Conservation (phyloP, 2,888 invertebrate genomes). For the Cephonodes hylas region DNA sequence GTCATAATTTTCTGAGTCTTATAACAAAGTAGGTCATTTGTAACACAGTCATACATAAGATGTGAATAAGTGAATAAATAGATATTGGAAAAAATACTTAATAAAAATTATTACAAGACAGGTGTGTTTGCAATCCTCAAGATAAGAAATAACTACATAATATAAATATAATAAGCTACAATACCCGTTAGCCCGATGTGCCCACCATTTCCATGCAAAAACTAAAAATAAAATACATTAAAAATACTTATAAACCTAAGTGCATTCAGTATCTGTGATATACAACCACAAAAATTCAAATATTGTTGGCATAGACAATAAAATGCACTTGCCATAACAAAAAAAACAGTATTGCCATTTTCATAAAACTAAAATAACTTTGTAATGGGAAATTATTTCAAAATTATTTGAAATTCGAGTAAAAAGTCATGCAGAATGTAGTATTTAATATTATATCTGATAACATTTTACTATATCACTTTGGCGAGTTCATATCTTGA, state of each 20-base stretch:
- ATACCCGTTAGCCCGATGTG: constrained; percentile 42
- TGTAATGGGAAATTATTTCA: not conserved
- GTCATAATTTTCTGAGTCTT: too few species aligned
- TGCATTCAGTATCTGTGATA: constrained; percentile 13
- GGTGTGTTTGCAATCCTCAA: not conserved
- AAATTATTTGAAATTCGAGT: too few species aligned
- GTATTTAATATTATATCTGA: too few species aligned
- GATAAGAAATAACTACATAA: constrained; percentile 11
- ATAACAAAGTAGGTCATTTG: too few species aligned
- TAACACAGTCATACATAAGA: too few species aligned
- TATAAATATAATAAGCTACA: constrained; percentile 30
- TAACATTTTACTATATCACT: too few species aligned
- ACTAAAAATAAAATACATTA: constrained; percentile 20
- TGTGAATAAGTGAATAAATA: too few species aligned
- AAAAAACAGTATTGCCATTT: not conserved
- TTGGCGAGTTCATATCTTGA: too few species aligned
- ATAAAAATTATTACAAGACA: not conserved
- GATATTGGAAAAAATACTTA: not conserved
- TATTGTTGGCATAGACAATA: too few species aligned
- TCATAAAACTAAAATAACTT: not conserved
- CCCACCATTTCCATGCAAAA: constrained; percentile 42
- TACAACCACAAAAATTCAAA: not conserved
- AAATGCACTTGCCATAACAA: not conserved
- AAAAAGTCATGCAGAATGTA: too few species aligned
- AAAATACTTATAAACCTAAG: constrained; percentile 22